Conservation (phyloP, 2,888 invertebrate genomes). For the Maniola hyperantus region DNA sequence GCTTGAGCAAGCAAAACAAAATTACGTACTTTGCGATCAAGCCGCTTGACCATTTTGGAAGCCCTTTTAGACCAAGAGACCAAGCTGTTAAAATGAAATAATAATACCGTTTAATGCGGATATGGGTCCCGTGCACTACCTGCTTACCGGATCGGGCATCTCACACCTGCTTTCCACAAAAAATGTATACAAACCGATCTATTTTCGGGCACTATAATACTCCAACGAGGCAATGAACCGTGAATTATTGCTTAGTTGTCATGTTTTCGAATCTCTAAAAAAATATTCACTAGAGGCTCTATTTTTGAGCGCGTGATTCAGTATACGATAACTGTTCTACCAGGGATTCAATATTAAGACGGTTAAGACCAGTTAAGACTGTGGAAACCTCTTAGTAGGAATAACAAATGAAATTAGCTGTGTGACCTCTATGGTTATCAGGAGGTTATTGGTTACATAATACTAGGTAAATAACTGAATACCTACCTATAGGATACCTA, state of each 20-base stretch:
- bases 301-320: constrained; percentile 14
- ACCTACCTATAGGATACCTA: neutral
- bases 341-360: constrained; percentile 17
- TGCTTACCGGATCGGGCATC: constrained; percentile 42
- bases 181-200: constrained; percentile 59
- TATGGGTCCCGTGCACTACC: constrained; percentile 53
- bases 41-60: too few relatives aligned
- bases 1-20: too few relatives aligned
- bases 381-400: neutral
- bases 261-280: constrained; percentile 44
- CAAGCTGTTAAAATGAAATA: neutral
- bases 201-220: constrained; percentile 56
- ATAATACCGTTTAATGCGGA: constrained; percentile 52
- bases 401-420: constrained; percentile 22
- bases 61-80: too few relatives aligned
- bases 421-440: constrained; percentile 5
- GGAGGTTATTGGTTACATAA: neutral
- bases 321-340: constrained; percentile 8
- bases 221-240: constrained; percentile 53
- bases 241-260: constrained; percentile 58
- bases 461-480: too few relatives aligned
- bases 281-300: constrained; percentile 23
- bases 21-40: too few relatives aligned
- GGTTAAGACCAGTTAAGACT: neutral
- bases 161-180: constrained; percentile 74